These are phyloP conservation scores for Scortum barcoo DNA, from an alignment of 2,113 vertebrate genomes.

Conservation along the genomic window DNA sequence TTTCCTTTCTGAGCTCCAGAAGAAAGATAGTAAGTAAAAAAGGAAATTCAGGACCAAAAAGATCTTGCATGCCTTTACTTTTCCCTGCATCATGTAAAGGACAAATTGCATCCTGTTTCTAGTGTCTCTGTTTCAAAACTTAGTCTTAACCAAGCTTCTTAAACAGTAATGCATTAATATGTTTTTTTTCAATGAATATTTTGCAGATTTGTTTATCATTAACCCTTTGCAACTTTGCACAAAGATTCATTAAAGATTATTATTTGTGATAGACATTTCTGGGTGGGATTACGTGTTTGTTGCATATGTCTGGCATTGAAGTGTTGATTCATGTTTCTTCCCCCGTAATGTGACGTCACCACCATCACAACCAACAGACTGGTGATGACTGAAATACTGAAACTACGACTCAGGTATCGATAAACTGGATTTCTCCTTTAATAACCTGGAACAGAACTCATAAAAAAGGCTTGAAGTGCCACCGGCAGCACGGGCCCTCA, in stretches of 20 bases:
- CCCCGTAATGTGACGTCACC: not conserved
- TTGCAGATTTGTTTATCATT: not conserved
- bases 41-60: no score
- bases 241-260: not conserved
- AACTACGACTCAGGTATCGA: not conserved
- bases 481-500: slow-evolving; percentile 37
- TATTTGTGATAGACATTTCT: no score
- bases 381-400: not conserved
- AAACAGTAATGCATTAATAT: not conserved
- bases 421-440: slow-evolving; percentile 15
- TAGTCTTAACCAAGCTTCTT: not conserved
- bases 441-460: slow-evolving; percentile 39
- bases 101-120: not conserved
- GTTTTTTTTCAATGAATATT: no score
- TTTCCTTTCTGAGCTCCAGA: not conserved
- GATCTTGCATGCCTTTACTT: no score
- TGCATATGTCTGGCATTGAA: no score
- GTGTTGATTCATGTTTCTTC: not conserved
- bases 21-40: no score
- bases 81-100: no score
- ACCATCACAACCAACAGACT: not conserved
- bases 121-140: no score
- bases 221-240: not conserved
- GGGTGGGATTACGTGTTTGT: not conserved
- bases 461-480: slow-evolving; percentile 33